Conservation (phyloP, 1,140 invertebrate species). For the Drosophila kurseongensis region DNA sequence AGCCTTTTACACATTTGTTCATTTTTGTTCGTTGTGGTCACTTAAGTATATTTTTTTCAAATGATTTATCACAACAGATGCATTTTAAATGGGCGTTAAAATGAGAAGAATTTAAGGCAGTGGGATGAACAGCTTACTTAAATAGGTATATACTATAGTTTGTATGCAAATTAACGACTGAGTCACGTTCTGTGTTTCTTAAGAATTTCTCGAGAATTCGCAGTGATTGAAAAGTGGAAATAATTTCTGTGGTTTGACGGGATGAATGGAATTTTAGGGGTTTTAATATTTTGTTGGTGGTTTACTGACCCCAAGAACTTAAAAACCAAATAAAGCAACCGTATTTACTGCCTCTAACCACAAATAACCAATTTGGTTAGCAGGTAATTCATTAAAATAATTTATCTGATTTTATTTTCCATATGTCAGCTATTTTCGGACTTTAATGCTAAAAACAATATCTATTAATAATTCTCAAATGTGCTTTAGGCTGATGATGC, state of each 20-base stretch:
- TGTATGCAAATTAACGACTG: slow-evolving; percentile 33
- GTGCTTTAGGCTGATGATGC: too few species aligned
- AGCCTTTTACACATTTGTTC: slow-evolving; percentile 34
- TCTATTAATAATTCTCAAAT: neutral
- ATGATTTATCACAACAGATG: slow-evolving; percentile 35
- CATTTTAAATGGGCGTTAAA: slow-evolving; percentile 2
- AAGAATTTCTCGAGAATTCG: slow-evolving; percentile 57
- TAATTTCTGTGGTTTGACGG: neutral
- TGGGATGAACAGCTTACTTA: neutral
- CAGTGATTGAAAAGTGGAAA: slow-evolving; percentile 4
- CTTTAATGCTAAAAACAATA: too few species aligned
- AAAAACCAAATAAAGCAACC: neutral
- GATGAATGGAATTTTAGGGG: too few species aligned
- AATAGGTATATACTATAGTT: neutral
- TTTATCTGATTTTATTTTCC: too few species aligned
- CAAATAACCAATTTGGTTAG: neutral
- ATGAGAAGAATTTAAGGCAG: slow-evolving; percentile 1
- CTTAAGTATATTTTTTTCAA: slow-evolving; percentile 20
- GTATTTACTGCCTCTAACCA: neutral
- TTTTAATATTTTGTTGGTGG: neutral
- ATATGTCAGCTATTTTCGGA: too few species aligned
- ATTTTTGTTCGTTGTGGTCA: slow-evolving; percentile 45
- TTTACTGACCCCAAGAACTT: neutral
- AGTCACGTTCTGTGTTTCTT: slow-evolving; percentile 52
- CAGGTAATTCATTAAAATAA: neutral